phyloP scores from a whole-genome alignment of 1,140 invertebrate genomes.

The Sitobion miscanthi region DNA sequence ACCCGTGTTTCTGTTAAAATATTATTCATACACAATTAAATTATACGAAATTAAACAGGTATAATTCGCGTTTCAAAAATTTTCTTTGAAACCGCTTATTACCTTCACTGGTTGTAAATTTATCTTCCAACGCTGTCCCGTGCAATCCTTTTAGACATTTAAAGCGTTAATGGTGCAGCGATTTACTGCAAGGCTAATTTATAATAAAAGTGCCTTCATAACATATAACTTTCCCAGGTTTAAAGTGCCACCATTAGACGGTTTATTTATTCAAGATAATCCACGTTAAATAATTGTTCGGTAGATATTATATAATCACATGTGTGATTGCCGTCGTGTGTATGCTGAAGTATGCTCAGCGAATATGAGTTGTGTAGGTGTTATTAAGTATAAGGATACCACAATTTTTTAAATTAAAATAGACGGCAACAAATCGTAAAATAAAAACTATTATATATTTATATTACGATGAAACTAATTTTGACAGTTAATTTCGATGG shows the following conservation, averaged over 20 bases:
- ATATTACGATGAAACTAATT: background rate
- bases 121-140: background rate
- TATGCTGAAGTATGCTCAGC: background rate
- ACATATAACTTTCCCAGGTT: constrained; percentile 16
- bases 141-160: constrained; percentile 4
- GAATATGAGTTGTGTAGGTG: background rate
- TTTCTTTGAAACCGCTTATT: background rate
- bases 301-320: background rate
- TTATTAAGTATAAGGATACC: background rate
- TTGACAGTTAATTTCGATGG: background rate
- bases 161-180: constrained; percentile 26
- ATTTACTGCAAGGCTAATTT: constrained; percentile 16
- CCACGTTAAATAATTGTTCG: constrained; percentile 48
- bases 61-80: background rate
- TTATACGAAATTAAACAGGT: background rate
- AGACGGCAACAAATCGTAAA: background rate
- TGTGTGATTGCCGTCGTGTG: background rate
- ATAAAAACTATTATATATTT: background rate
- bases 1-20: background rate
- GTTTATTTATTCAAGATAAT: constrained; percentile 46
- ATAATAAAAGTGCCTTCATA: constrained; percentile 38
- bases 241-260: constrained; percentile 33
- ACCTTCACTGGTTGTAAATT: background rate
- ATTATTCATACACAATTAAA: background rate
- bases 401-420: background rate